Evolutionary conservation across 2,888 invertebrate genomes (phyloP).

Genomic region (Agrotis clavis): DNA sequence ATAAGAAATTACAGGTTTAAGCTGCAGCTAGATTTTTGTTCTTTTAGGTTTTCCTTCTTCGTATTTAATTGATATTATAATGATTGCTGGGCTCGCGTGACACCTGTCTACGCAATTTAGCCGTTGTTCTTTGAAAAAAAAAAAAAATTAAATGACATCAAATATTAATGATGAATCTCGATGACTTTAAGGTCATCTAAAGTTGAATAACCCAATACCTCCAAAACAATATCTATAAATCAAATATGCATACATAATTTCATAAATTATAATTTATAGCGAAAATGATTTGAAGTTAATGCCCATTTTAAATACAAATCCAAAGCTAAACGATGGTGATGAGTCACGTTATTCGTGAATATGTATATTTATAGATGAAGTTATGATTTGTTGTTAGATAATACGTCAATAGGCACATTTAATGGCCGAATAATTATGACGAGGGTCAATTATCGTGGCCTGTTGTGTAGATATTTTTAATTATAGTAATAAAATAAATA

Average conservation of each 20-base stretch:
- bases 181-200: not conserved
- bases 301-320: conserved; percentile 20
- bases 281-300: conserved; percentile 16
- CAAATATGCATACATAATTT: conserved; percentile 13
- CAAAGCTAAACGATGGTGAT: conserved; percentile 39
- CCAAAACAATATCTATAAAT: not conserved
- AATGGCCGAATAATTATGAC: conserved; percentile 25
- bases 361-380: conserved; percentile 34
- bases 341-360: conserved; percentile 42
- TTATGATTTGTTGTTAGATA: conserved; percentile 51
- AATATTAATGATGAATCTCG: not conserved
- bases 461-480: conserved; percentile 46
- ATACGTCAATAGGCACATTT: conserved; percentile 34
- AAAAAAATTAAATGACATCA: not conserved
- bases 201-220: too few species aligned
- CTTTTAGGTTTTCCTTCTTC: not conserved
- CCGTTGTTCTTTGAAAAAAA: not conserved
- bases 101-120: not conserved
- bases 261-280: conserved; percentile 22
- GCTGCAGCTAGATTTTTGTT: not conserved
- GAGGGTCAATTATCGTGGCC: conserved; percentile 26
- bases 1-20: not conserved
- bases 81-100: not conserved
- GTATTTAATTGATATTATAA: too few species aligned
- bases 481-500: conserved; percentile 16